Conservation (phyloP, 2,888 invertebrate species). For the Tetropium fuscum region DNA sequence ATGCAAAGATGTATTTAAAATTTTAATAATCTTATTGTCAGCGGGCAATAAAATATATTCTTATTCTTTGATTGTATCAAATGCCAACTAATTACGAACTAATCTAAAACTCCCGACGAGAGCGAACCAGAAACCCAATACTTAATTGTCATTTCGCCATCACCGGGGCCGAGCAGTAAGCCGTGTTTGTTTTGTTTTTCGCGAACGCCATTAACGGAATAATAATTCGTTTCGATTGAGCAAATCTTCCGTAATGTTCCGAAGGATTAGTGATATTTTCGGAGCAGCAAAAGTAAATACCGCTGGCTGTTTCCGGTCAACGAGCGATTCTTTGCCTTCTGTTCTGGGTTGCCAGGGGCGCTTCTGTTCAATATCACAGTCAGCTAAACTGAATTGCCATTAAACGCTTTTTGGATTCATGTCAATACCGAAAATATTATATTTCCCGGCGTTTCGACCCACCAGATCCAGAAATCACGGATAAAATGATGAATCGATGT, state of each 20-base stretch:
- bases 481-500: no score
- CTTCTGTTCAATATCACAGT: constrained; percentile 46
- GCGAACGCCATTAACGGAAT: constrained; percentile 26
- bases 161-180: constrained; percentile 9
- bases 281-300: constrained; percentile 49
- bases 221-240: constrained; percentile 31
- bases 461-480: background rate
- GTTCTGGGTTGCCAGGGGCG: constrained; percentile 42
- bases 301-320: constrained; percentile 55
- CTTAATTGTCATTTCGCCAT: no score
- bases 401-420: constrained; percentile 29
- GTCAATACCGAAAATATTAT: constrained; percentile 9
- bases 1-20: no score
- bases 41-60: no score
- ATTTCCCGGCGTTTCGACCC: constrained; percentile 12
- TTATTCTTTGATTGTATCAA: no score
- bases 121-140: no score
- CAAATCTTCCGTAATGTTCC: constrained; percentile 30
- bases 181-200: constrained; percentile 15
- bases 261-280: constrained; percentile 46
- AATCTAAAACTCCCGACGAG: no score
- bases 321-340: constrained; percentile 51
- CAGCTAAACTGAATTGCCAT: constrained; percentile 28
- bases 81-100: no score
- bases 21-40: no score